Percentiles rank a stretch among this genome's conserved stretches.
Evolutionary conservation across 2,888 invertebrate genomes (phyloP).

Genomic region (Drosophila ochracea): DNA sequence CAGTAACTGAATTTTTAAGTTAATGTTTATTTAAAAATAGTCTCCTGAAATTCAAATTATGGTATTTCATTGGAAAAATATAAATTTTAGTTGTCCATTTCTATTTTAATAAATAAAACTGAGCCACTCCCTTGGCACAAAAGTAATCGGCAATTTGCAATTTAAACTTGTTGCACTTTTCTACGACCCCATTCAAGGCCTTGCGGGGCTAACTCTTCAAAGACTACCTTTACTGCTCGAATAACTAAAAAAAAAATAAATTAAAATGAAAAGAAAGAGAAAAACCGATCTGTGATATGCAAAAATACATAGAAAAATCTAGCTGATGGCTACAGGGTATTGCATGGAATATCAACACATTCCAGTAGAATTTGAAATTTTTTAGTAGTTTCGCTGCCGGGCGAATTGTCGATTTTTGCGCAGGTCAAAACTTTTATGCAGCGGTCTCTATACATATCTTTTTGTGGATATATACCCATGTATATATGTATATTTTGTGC

Average conservation of each 20-base stretch:
- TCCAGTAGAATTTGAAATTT: constrained; percentile 53
- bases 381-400: constrained; percentile 65
- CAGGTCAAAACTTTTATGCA: constrained; percentile 55
- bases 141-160: constrained; percentile 19
- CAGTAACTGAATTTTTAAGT: not conserved
- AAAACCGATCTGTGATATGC: constrained; percentile 50
- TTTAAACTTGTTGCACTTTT: constrained; percentile 21
- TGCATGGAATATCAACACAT: constrained; percentile 60
- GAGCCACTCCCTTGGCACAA: constrained; percentile 2
- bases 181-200: constrained; percentile 20
- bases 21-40: not conserved
- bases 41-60: not conserved
- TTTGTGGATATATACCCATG: constrained; percentile 14
- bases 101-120: not conserved
- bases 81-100: not conserved
- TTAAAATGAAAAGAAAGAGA: not conserved
- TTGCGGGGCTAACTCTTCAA: constrained; percentile 30
- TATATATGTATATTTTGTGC: constrained; percentile 38
- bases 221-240: constrained; percentile 6
- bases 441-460: not conserved
- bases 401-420: constrained; percentile 69
- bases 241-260: constrained; percentile 4
- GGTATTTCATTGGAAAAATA: not conserved
- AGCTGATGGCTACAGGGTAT: constrained; percentile 58
- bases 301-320: constrained; percentile 44